A percentile compares a stretch with the other conserved stretches of the same genome.
These are phyloP conservation scores for Enteromius afrohamiltoni DNA, from an alignment of 2,797 vertebrate genomes.

Conservation along the genomic window DNA sequence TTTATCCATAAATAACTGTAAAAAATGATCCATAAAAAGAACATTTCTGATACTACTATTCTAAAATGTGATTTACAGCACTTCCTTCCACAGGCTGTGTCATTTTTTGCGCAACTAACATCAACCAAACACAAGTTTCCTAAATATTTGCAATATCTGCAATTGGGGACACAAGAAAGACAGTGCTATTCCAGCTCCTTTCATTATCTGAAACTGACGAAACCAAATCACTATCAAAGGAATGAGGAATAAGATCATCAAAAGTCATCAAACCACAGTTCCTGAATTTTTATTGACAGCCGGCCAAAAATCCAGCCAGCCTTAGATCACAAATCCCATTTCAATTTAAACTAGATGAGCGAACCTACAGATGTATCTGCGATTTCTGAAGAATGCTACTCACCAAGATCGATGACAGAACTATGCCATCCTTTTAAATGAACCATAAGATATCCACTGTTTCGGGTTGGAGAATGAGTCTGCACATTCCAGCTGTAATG, in stretches of 20 bases:
- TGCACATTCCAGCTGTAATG: slow-evolving; percentile 34
- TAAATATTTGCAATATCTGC: neutral
- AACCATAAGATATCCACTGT: slow-evolving; percentile 39
- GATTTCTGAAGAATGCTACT: neutral
- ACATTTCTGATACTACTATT: neutral
- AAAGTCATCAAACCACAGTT: neutral
- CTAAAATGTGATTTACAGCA: neutral
- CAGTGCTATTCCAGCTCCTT: neutral
- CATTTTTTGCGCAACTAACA: neutral
- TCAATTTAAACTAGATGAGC: neutral
- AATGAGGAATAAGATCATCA: neutral
- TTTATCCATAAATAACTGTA: neutral
- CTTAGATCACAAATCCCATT: slow-evolving; percentile 24
- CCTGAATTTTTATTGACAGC: neutral
- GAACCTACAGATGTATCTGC: neutral
- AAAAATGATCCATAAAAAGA: neutral
- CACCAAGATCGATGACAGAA: slow-evolving; percentile 6
- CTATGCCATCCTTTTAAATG: neutral
- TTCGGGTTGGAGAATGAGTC: neutral
- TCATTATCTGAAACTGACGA: neutral
- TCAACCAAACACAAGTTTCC: neutral
- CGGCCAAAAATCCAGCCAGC: neutral
- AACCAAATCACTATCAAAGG: neutral
- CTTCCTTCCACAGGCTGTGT: neutral
- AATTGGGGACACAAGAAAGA: neutral